Conservation (phyloP, 2,888 invertebrate species). For the Pseudeuparius sepicola region DNA sequence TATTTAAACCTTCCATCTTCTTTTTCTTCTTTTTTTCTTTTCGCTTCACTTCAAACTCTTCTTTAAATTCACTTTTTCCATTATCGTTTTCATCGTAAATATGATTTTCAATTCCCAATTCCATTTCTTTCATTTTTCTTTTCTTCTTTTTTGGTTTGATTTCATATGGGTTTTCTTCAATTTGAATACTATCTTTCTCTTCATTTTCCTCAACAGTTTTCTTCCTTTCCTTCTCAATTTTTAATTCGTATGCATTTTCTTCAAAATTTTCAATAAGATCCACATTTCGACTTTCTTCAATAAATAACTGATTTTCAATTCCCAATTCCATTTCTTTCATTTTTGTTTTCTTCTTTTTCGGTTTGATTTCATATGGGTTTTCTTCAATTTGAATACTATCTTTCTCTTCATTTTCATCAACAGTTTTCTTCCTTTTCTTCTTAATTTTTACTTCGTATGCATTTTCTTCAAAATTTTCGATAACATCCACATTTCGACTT, state of each 20-base stretch:
- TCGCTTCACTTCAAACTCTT: constrained; percentile 18
- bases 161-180: too few species aligned
- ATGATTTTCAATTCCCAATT: constrained; percentile 23
- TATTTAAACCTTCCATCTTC: constrained; percentile 22
- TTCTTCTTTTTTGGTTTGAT: constrained; percentile 15
- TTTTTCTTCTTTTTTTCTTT: constrained; percentile 21
- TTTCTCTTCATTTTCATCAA: constrained; percentile 11
- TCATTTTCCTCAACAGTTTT: constrained; percentile 2
- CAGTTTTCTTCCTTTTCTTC: constrained; percentile 17
- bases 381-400: constrained; percentile 10
- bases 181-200: constrained; percentile 1
- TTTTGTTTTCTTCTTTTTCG: constrained; percentile 18
- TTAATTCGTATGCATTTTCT: constrained; percentile 3
- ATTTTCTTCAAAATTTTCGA: constrained; percentile 11
- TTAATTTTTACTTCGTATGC: constrained; percentile 9
- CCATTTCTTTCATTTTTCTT: constrained; percentile 17
- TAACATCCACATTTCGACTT: not conserved
- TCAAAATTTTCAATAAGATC: constrained; percentile 1
- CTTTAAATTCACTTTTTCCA: constrained; percentile 10
- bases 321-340: not conserved
- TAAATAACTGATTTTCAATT: not conserved
- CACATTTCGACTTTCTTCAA: not conserved
- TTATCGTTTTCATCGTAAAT: constrained; percentile 19
- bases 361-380: constrained; percentile 15
- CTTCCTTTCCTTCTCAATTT: not conserved